A percentile compares a stretch with the other conserved stretches of the same genome.
These are phyloP conservation scores for Merops nubicus DNA, from an alignment of 2,113 vertebrate genomes.

Conservation along the genomic window DNA sequence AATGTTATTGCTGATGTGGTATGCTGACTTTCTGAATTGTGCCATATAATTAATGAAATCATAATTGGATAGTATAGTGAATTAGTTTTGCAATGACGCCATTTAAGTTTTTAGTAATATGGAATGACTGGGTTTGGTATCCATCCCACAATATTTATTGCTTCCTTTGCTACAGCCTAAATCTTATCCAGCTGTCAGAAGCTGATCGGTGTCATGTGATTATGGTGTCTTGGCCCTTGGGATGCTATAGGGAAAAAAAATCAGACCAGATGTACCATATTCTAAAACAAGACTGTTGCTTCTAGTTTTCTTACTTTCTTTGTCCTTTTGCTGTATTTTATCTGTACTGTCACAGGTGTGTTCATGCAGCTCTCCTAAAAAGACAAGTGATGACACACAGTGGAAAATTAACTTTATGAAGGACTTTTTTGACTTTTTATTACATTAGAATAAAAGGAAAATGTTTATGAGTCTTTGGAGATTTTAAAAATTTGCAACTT, in stretches of 20 bases:
- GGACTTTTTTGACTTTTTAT: neutral
- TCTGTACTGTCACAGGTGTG: neutral
- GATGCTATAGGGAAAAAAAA: neutral
- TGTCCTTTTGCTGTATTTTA: neutral
- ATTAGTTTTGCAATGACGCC: neutral
- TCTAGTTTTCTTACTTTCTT: neutral
- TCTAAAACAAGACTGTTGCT: neutral
- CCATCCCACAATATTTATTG: neutral
- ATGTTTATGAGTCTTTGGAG: neutral
- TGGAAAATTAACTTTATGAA: neutral
- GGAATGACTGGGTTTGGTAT: neutral
- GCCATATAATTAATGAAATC: neutral
- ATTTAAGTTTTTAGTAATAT: neutral
- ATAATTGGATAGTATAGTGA: neutral
- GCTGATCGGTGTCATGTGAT: neutral
- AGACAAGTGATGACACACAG: neutral
- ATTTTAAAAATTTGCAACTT: neutral
- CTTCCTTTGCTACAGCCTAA: neutral
- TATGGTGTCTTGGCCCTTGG: neutral
- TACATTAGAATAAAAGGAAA: neutral
- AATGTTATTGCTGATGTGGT: neutral
- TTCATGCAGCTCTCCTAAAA: neutral
- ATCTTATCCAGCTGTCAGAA: neutral
- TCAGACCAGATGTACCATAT: neutral
- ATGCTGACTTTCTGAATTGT: neutral